Evolutionary conservation across 2,113 vertebrate species (phyloP).

Genomic region (Gymnogyps californianus): DNA sequence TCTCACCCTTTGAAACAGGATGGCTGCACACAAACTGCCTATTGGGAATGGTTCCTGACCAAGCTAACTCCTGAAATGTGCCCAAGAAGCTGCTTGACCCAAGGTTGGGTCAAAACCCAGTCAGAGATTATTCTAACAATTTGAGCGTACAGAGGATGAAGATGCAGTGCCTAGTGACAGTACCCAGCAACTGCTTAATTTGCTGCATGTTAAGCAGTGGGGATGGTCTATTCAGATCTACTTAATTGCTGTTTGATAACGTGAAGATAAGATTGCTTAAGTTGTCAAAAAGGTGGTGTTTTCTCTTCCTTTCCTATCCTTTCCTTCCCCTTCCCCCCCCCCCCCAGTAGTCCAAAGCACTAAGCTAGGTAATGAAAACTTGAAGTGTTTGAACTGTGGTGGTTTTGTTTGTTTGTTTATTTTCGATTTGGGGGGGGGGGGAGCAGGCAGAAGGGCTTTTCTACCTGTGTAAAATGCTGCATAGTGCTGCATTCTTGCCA

Average conservation of each 20-base stretch:
- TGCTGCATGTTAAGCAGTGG: not conserved
- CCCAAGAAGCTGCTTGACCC: not conserved
- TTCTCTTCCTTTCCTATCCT: not conserved
- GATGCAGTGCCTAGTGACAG: not conserved
- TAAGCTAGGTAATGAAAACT: not conserved
- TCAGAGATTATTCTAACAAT: not conserved
- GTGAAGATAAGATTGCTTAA: not conserved
- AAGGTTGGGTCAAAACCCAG: not conserved
- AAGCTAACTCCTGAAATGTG: not conserved
- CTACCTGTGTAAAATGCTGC: not conserved
- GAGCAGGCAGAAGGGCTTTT: not conserved
- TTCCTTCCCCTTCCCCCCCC: rapidly evolving
- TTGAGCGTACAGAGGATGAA: not conserved
- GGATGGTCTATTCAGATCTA: not conserved
- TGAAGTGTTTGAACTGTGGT: not conserved
- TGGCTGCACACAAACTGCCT: not conserved
- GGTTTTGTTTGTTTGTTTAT: not conserved
- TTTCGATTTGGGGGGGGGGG: not conserved
- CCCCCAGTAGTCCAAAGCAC: not conserved
- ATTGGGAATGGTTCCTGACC: not conserved
- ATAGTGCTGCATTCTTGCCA: not conserved
- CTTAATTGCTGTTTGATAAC: not conserved
- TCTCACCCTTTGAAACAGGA: not conserved
- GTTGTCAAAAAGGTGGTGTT: not conserved
- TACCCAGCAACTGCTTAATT: not conserved